Conservation (phyloP, 1,140 invertebrate species). For the Drosophila grimshawi region DNA sequence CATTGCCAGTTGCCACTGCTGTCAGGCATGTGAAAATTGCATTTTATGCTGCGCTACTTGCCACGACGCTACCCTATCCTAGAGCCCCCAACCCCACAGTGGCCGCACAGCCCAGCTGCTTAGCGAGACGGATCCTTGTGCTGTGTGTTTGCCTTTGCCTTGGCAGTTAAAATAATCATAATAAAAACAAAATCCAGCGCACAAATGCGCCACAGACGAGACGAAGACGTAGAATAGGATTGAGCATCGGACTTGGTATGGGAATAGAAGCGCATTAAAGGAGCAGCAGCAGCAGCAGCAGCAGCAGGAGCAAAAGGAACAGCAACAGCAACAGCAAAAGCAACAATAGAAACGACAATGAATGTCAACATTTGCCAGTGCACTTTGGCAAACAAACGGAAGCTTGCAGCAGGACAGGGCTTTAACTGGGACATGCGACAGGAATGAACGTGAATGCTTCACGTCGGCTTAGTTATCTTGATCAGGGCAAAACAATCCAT, state of each 20-base stretch:
- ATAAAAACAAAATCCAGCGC: constrained; percentile 77
- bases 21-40: constrained; percentile 70
- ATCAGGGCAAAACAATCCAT: constrained; percentile 72
- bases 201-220: constrained; percentile 45
- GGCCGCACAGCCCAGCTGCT: neutral
- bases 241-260: constrained; percentile 15
- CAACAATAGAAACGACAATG: constrained; percentile 50
- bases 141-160: constrained; percentile 68
- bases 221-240: constrained; percentile 15
- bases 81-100: neutral
- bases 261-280: neutral
- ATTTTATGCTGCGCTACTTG: constrained; percentile 66
- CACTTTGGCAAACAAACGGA: constrained; percentile 54
- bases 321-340: constrained; percentile 5
- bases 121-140: constrained; percentile 18
- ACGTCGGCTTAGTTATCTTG: constrained; percentile 74
- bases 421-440: constrained; percentile 20
- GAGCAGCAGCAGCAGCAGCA: constrained; percentile 3
- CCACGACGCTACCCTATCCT: neutral
- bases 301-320: constrained; percentile 38
- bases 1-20: constrained; percentile 27
- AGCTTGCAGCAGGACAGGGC: constrained; percentile 13
- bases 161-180: constrained; percentile 81
- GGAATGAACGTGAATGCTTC: constrained; percentile 24
- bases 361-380: constrained; percentile 79